Conservation (phyloP, 2,113 vertebrate genomes). For the Eira barbara region DNA sequence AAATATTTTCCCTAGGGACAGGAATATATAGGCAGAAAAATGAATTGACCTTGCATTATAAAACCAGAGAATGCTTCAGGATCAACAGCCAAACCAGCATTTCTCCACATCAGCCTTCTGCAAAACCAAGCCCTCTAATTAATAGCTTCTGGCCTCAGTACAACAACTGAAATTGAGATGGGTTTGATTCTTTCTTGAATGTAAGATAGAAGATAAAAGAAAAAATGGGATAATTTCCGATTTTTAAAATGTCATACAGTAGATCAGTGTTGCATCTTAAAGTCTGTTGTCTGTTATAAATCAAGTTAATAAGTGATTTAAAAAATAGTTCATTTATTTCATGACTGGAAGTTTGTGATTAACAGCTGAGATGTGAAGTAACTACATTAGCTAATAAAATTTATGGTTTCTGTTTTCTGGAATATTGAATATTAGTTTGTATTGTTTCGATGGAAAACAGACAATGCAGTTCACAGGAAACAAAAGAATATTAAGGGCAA, state of each 20-base stretch:
- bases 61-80: slow-evolving; percentile 61
- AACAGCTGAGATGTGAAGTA: slow-evolving; percentile 61
- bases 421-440: slow-evolving; percentile 38
- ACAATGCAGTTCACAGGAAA: slow-evolving; percentile 36
- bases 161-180: slow-evolving; percentile 36
- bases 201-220: neutral
- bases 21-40: slow-evolving; percentile 75
- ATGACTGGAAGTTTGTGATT: slow-evolving; percentile 64
- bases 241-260: neutral
- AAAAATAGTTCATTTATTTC: slow-evolving; percentile 56
- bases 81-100: slow-evolving; percentile 70
- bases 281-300: neutral
- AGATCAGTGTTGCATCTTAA: neutral
- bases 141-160: slow-evolving; percentile 67
- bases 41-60: slow-evolving; percentile 73
- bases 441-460: slow-evolving; percentile 37
- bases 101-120: slow-evolving; percentile 67
- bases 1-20: slow-evolving; percentile 68
- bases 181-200: neutral
- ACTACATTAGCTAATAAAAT: slow-evolving; percentile 67
- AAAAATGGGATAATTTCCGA: slow-evolving; percentile 26
- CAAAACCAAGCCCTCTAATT: slow-evolving; percentile 67
- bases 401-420: slow-evolving; percentile 40
- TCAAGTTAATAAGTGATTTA: slow-evolving; percentile 45
- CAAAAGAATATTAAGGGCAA: slow-evolving; percentile 43